These are phyloP conservation scores for Lagodon rhomboides DNA, from an alignment of 2,797 vertebrate genomes.

Conservation along the genomic window DNA sequence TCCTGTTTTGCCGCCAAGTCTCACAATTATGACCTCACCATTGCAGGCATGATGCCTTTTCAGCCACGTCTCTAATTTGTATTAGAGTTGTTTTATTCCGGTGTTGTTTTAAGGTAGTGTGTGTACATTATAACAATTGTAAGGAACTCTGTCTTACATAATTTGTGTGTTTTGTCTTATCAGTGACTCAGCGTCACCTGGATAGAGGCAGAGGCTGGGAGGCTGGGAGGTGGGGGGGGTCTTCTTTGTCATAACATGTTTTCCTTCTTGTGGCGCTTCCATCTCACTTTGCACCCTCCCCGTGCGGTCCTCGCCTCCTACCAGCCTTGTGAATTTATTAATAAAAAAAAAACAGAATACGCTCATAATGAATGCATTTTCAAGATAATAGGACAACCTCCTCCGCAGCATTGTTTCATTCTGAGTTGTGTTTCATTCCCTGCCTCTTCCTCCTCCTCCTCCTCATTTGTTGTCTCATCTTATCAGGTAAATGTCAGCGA, in stretches of 20 bases:
- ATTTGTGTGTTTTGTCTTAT: conserved; percentile 15
- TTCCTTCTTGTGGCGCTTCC: not conserved
- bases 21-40: not conserved
- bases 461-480: conserved; percentile 7
- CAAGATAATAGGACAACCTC: not conserved
- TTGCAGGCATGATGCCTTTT: not conserved
- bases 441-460: not conserved
- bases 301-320: not conserved
- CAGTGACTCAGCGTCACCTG: conserved; percentile 23
- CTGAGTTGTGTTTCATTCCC: not conserved
- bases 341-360: not conserved
- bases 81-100: not conserved
- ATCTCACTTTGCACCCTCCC: not conserved
- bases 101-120: not conserved
- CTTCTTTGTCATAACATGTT: conserved; percentile 26
- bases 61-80: not conserved
- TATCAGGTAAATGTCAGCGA: conserved; percentile 36
- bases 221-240: not conserved
- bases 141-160: not conserved
- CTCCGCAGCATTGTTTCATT: not conserved
- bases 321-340: not conserved
- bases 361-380: not conserved
- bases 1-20: not conserved
- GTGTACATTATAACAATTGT: not conserved
- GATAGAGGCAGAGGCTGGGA: not conserved